Evolutionary conservation across 2,888 invertebrate species (phyloP), one percentile per base, ranked within the genome.

Genomic region (Drosophila meridiana): DNA sequence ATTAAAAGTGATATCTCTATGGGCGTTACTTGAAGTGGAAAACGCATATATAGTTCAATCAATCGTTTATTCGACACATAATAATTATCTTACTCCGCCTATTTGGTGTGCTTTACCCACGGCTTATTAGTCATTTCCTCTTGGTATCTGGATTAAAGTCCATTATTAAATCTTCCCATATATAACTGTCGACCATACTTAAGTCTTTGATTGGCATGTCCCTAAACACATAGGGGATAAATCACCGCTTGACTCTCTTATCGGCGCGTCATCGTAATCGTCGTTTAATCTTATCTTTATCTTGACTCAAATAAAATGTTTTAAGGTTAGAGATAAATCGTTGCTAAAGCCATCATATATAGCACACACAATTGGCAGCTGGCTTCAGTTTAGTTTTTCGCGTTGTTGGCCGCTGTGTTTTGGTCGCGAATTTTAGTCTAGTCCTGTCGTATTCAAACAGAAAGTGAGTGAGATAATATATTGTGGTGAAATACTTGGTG

Each of bases 251-350:
- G 32, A 55, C 20, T 30, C 48, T 59, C 65, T 79, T 89, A 89
- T 89, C 82, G 47, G 48, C 3, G 52, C 57, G 67, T 59, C 72
- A 56, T 58, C 60, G 77, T 74, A 79, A 89, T 87, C 75, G 55
- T 56, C 11, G 69, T 47, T 56, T 82, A 87, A 89, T 87, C 87
- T 90, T 90, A 78, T 63, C 77, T 50, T 76, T 87, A 90, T 87
- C 87, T 83, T 70, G 85, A 58, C 55, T 73, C 30, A 77, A 81
- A 89, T 89, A 86, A 86, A 87, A 81, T 64, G 59, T 73, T 76
- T 38, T 74, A 71, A 80, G 78, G 73, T 69, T 69, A 64, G 30
- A 83, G 87, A 87, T 87, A 87, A 86, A 67, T 74, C 67, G 38
- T 26, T 76, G 32, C 43, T 40, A 59, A 28, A 52, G 48, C 58